Evolutionary conservation across 1,140 invertebrate genomes (phyloP).

Genomic region (Rhopalosiphum padi): DNA sequence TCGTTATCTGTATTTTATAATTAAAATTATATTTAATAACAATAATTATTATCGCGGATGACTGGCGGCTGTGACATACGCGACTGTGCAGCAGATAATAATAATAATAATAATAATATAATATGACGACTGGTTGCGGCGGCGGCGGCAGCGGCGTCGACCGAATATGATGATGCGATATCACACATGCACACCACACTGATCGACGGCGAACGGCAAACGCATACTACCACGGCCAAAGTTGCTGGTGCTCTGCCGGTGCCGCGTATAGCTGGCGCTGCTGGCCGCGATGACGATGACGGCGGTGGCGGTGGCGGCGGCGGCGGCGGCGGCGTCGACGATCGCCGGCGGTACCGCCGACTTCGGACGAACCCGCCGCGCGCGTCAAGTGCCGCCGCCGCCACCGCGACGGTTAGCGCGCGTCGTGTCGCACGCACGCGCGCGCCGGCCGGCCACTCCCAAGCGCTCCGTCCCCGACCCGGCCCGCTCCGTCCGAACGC

Average conservation of each 20-base stretch:
- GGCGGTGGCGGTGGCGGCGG: not conserved
- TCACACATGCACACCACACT: constrained; percentile 13
- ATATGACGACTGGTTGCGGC: not conserved
- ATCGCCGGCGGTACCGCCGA: constrained; percentile 18
- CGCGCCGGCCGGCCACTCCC: constrained; percentile 18
- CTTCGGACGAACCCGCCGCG: constrained; percentile 17
- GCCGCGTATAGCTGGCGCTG: not conserved
- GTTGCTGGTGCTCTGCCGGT: constrained; percentile 21
- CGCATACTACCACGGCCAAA: constrained; percentile 4
- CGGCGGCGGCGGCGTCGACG: not conserved
- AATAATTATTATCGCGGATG: not conserved
- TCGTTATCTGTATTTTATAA: not conserved
- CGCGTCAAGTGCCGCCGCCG: constrained; percentile 4
- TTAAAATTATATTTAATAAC: not conserved
- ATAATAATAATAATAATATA: not conserved
- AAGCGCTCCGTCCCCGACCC: not conserved
- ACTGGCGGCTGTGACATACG: not conserved
- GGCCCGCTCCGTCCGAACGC: not conserved
- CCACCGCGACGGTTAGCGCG: not conserved
- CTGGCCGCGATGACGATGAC: not conserved
- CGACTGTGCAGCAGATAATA: not conserved
- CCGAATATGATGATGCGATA: not conserved
- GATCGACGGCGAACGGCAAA: not conserved
- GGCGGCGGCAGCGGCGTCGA: not conserved
- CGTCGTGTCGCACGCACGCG: not conserved